phyloP scores from a whole-genome alignment of 1,140 invertebrate species.

The Drosophila orena region DNA sequence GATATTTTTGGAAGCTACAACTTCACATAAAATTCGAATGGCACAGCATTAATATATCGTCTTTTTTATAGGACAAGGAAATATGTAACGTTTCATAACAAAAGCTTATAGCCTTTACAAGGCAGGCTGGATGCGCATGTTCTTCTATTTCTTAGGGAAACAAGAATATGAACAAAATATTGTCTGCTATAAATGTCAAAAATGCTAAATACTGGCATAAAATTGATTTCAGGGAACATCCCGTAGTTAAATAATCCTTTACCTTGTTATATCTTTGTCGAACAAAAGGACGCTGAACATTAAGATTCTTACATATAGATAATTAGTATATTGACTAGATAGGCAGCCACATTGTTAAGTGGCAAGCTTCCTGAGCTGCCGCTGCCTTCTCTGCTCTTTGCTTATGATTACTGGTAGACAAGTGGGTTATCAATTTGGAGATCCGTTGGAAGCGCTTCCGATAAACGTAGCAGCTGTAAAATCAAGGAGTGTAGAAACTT shows the following conservation, averaged over 20 bases:
- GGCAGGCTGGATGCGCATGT: not conserved
- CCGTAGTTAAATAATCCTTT: too few species aligned
- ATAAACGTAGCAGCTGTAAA: conserved; percentile 25
- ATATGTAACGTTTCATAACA: not conserved
- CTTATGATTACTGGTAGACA: conserved; percentile 2
- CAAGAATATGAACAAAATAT: not conserved
- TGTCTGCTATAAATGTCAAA: too few species aligned
- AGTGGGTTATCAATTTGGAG: conserved; percentile 3
- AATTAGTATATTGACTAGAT: conserved; percentile 1
- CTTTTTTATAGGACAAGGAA: too few species aligned
- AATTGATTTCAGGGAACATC: not conserved
- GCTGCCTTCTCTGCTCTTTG: not conserved
- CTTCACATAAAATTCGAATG: not conserved
- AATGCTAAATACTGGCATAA: not conserved
- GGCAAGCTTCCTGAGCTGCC: not conserved
- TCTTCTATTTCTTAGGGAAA: not conserved
- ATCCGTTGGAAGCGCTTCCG: conserved; percentile 19
- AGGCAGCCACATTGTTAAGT: not conserved
- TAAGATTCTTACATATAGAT: not conserved
- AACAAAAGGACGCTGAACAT: too few species aligned
- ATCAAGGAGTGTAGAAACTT: too few species aligned
- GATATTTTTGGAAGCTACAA: not conserved
- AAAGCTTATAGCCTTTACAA: not conserved
- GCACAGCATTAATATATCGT: not conserved
- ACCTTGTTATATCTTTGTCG: too few species aligned